A percentile compares a stretch with the other conserved stretches of the same genome.
Evolutionary conservation across 2,888 invertebrate genomes (phyloP).

Genomic region (Miltochrista miniata): DNA sequence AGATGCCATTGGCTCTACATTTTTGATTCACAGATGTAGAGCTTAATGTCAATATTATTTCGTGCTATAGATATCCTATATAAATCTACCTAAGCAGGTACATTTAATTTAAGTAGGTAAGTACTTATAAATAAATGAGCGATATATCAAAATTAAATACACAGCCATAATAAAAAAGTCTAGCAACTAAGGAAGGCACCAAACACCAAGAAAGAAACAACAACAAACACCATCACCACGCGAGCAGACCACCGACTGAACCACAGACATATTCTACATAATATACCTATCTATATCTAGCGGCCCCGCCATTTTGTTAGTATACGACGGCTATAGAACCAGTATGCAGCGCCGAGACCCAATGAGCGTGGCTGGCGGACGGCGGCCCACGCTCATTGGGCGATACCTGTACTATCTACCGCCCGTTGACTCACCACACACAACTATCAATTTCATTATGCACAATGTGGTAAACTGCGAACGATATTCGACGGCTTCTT

Average conservation of each 20-base stretch:
- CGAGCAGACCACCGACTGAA: conserved; percentile 17
- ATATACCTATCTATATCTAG: conserved; percentile 6
- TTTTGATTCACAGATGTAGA: too few species aligned
- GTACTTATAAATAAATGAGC: too few species aligned
- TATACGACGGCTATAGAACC: conserved; percentile 28
- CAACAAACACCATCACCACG: conserved; percentile 11
- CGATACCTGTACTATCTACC: conserved; percentile 24
- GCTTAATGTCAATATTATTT: too few species aligned
- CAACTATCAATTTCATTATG: conserved; percentile 22
- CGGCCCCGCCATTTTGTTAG: conserved; percentile 47
- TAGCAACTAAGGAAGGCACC: too few species aligned
- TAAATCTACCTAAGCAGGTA: too few species aligned
- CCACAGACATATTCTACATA: conserved; percentile 44
- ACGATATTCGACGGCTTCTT: neutral
- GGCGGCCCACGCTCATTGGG: conserved; percentile 35
- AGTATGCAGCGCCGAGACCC: conserved; percentile 6
- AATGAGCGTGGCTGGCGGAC: conserved; percentile 26
- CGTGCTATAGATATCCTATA: too few species aligned
- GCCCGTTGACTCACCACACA: conserved; percentile 5
- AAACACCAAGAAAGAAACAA: too few species aligned
- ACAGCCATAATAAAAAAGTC: too few species aligned
- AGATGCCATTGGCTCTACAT: too few species aligned
- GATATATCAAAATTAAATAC: too few species aligned
- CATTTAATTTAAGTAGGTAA: too few species aligned
- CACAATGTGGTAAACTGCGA: conserved; percentile 2